Evolutionary conservation across 1,140 invertebrate genomes (phyloP), one percentile per base, ranked within the genome.

Genomic region (Doryteuthis pealeii): DNA sequence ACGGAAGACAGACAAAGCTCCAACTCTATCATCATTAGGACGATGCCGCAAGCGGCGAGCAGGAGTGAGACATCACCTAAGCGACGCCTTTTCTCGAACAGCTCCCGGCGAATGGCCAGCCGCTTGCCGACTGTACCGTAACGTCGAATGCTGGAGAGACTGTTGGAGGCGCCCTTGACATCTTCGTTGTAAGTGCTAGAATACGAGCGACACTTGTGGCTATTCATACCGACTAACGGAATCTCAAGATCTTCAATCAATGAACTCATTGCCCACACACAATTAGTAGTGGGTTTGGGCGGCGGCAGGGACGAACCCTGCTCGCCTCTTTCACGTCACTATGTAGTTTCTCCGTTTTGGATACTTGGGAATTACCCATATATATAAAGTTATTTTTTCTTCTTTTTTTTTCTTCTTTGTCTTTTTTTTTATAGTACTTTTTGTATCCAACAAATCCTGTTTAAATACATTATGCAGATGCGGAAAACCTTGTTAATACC

Each of bases 11-110:
- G 70, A 1, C 76, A 72, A n/a, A 87, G 73, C 73, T 87, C 86
- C 1, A 82, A 84, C 70, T 86, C 84, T 15, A 85, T 32, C 8
- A 87, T 76, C 85, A 87, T 87, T 14, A 87, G 40, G n/a, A 80
- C 70, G 49, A 87, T 83, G 1, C 86, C 86, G 18, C 76, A 30
- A 4, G 85, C 5, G 0, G 85, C 86, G 70, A 85, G 77, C 26
- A 66, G 78, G 2, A 87, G 62, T 6, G 83, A 77, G 1, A 82
- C 75, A 71, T 87, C 86, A 71, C 79, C 78, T 1, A 83, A 68
- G 2, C 78, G 70, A 73, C 82, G 82, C 28, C 86, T 49, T 65
- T 79, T 81, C 12, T 71, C 72, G 69, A 83, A 86, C 5, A 87
- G 73, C 73, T 84, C 82, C 73, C 85, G 86, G 6, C 86, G 74